These are phyloP conservation scores for Microhierax caerulescens DNA, from an alignment of 2,797 vertebrate species.

Conservation along the genomic window DNA sequence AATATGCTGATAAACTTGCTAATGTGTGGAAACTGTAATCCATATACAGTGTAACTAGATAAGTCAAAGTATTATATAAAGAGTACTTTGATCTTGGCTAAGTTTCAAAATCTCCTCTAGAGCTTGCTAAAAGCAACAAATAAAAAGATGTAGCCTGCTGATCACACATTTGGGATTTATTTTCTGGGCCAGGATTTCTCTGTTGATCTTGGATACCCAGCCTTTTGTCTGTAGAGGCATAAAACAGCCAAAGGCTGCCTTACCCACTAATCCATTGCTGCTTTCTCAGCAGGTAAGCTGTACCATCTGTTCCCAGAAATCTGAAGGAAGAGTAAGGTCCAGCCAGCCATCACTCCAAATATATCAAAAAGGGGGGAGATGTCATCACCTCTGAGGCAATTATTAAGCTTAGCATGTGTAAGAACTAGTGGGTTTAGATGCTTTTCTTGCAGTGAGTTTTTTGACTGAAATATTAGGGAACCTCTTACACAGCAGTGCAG, in stretches of 20 bases:
- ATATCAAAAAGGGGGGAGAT: neutral
- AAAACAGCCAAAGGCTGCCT: neutral
- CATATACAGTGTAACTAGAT: neutral
- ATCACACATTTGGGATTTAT: neutral
- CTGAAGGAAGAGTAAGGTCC: neutral
- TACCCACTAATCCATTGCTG: neutral
- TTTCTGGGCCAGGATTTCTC: conserved; percentile 28
- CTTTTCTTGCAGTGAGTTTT: neutral
- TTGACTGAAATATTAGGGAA: neutral
- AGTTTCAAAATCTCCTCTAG: neutral
- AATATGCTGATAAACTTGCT: neutral
- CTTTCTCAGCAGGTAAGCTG: neutral
- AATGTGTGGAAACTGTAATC: neutral
- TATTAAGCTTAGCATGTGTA: neutral
- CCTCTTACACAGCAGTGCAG: neutral
- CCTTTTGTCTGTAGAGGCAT: neutral
- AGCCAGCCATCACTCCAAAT: neutral
- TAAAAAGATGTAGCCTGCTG: conserved; percentile 17
- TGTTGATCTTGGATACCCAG: conserved; percentile 26
- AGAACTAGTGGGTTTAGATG: neutral
- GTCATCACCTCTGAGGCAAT: neutral
- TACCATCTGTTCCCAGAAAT: conserved; percentile 23
- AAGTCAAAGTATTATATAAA: neutral
- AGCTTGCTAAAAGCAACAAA: conserved; percentile 38
- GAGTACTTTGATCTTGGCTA: neutral